These are phyloP conservation scores for Aldabrachelys gigantea DNA, from an alignment of 2,113 vertebrate genomes.

Conservation along the genomic window DNA sequence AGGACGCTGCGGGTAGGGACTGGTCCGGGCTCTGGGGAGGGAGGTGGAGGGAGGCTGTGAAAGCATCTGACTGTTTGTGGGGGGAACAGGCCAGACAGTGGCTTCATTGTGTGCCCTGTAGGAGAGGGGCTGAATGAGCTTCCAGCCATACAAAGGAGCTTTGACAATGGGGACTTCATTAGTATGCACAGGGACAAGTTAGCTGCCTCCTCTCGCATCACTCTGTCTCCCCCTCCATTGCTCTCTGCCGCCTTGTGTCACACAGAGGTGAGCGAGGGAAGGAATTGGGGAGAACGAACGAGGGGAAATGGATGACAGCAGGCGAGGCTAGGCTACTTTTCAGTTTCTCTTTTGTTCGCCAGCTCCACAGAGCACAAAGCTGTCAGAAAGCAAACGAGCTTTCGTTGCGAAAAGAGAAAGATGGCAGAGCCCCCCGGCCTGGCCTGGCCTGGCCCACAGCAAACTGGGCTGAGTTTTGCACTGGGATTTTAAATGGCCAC, in stretches of 20 bases:
- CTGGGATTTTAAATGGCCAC: background rate
- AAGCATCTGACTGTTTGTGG: constrained; percentile 23
- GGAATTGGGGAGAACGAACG: background rate
- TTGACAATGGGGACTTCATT: constrained; percentile 37
- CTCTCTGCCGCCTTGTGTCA: background rate
- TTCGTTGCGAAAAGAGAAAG: background rate
- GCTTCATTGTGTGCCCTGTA: constrained; percentile 35
- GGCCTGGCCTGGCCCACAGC: background rate
- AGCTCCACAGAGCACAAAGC: background rate
- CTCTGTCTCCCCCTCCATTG: background rate
- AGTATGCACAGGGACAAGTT: constrained; percentile 33
- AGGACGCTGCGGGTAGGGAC: background rate
- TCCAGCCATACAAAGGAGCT: constrained; percentile 33
- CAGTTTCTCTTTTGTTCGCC: background rate
- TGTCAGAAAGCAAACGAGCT: background rate
- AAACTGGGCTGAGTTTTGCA: background rate
- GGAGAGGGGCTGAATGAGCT: constrained; percentile 48
- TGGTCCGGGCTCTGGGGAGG: background rate
- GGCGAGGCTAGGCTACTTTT: background rate
- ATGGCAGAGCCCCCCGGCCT: background rate
- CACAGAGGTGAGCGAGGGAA: background rate
- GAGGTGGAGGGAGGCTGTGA: background rate
- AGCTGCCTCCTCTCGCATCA: background rate
- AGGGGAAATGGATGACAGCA: background rate
- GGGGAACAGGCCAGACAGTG: constrained; percentile 16